Percentiles rank a stretch among this genome's conserved stretches.
Conservation (phyloP, 1,140 invertebrate species). For the Drosophila persimilis region DNA sequence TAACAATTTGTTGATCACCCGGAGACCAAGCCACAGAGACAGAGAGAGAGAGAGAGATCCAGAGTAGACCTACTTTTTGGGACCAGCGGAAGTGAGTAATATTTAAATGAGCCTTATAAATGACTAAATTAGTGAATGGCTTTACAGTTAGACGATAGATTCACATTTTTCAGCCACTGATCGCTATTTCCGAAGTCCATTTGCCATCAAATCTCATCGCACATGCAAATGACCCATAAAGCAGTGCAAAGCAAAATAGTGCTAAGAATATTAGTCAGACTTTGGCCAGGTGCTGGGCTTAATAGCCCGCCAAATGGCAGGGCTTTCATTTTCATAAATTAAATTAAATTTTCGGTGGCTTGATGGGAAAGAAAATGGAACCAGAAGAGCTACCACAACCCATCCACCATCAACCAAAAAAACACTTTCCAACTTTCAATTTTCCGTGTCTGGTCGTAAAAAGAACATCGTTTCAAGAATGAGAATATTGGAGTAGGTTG, state of each 20-base stretch:
- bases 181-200: conserved; percentile 23
- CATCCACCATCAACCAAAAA: background rate
- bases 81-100: conserved; percentile 51
- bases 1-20: conserved; percentile 69
- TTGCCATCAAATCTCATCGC: conserved; percentile 8
- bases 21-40: background rate
- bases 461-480: conserved; percentile 40
- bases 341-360: conserved; percentile 25
- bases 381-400: background rate
- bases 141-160: conserved; percentile 45
- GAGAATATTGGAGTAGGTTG: conserved; percentile 72
- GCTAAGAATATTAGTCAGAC: conserved; percentile 32
- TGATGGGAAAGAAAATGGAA: conserved; percentile 39
- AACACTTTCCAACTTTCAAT: conserved; percentile 76
- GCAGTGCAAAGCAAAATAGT: background rate
- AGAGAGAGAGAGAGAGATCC: background rate
- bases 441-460: conserved; percentile 29
- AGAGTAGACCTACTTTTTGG: conserved; percentile 14
- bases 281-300: conserved; percentile 30
- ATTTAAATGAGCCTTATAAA: conserved; percentile 49
- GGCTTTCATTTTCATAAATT: conserved; percentile 69
- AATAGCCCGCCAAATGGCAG: conserved; percentile 37
- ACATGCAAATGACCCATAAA: conserved; percentile 29
- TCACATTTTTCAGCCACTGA: conserved; percentile 14
- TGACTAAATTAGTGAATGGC: conserved; percentile 40